Conservation (phyloP, 1,140 invertebrate species). For the Neocloeon triangulifer region DNA sequence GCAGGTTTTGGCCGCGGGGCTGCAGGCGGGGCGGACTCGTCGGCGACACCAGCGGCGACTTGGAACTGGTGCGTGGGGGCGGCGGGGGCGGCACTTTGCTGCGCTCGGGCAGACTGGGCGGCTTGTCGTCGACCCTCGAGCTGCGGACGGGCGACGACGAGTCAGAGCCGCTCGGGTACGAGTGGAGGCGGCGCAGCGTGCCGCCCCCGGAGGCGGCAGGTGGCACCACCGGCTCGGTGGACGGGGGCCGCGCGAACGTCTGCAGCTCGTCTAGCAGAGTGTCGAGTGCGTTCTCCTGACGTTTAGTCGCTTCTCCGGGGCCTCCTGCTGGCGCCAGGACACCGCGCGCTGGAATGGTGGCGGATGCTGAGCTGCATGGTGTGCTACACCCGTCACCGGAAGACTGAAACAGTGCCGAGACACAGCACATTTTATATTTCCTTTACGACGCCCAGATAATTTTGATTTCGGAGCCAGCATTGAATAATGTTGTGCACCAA, state of each 20-base stretch:
- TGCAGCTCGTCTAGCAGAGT: slow-evolving; percentile 80
- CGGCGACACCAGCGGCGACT: slow-evolving; percentile 58
- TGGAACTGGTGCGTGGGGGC: slow-evolving; percentile 57
- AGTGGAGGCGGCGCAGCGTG: slow-evolving; percentile 43
- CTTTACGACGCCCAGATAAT: too few species aligned
- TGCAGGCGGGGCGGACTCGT: slow-evolving; percentile 27
- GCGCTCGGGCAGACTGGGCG: slow-evolving; percentile 53
- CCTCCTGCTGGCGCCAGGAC: slow-evolving; percentile 26
- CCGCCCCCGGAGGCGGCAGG: slow-evolving; percentile 10
- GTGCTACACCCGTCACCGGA: too few species aligned
- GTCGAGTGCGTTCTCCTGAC: slow-evolving; percentile 84
- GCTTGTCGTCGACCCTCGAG: slow-evolving; percentile 12
- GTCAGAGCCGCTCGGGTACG: slow-evolving; percentile 50
- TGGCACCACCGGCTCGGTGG: slow-evolving; percentile 7
- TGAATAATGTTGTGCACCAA: too few species aligned
- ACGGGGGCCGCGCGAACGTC: slow-evolving; percentile 47
- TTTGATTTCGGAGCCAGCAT: too few species aligned
- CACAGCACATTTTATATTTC: too few species aligned
- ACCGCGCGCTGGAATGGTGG: slow-evolving; percentile 32
- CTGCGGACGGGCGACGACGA: slow-evolving; percentile 14
- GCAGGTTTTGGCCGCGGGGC: slow-evolving; percentile 8
- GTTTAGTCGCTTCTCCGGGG: slow-evolving; percentile 34
- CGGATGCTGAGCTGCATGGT: too few species aligned
- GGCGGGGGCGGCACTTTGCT: slow-evolving; percentile 67
- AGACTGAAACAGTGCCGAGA: too few species aligned